Evolutionary conservation across 2,888 invertebrate species (phyloP), one percentile per base, ranked within the genome.

Genomic region (Hoplodrina blanda): DNA sequence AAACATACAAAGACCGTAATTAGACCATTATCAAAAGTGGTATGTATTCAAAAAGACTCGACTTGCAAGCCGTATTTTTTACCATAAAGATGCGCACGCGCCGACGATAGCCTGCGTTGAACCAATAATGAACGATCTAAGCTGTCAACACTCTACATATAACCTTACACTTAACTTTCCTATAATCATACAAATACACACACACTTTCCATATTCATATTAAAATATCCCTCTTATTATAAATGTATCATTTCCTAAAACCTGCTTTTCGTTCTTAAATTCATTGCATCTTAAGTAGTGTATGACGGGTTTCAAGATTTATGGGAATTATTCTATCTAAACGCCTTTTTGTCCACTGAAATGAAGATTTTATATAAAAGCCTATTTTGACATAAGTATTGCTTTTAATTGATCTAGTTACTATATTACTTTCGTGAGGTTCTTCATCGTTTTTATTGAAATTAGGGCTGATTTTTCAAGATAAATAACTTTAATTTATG

Each of bases 291-390:
- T 52, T 71, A 60, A 69, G 76, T 80, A 85, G 86, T 84, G 82
- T 85, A 80, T 76, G 85, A 59, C 82, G 84, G 63, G 84, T 78
- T 78, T 61, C 33, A 68, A 73, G 17, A 44, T 69, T 73, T 56
- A 71, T 65, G 65, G 65, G 70, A 78, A 78, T 84, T 78, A 76
- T 60, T 76, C 83, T 87, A 86, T 80, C 85, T 81, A 87, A 77
- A 49, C 33, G 46, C 56, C 65, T 44, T 49, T n/a, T n/a, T 65
- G 67, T 66, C 76, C 76, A 80, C 81, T 76, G 56, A 59, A 69
- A 70, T 59, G 33, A 13, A 54, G 49, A 49, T 60, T 55, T 30
- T 11, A 20, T 59, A 33, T 20, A 25, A 44, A n/a, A 56, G 30
- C 20, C 41, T 49, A 54, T 17, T 53, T 33, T 78, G 57, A 49